phyloP scores from a whole-genome alignment of 2,113 vertebrate genomes.

The Turdus rufiventris region DNA sequence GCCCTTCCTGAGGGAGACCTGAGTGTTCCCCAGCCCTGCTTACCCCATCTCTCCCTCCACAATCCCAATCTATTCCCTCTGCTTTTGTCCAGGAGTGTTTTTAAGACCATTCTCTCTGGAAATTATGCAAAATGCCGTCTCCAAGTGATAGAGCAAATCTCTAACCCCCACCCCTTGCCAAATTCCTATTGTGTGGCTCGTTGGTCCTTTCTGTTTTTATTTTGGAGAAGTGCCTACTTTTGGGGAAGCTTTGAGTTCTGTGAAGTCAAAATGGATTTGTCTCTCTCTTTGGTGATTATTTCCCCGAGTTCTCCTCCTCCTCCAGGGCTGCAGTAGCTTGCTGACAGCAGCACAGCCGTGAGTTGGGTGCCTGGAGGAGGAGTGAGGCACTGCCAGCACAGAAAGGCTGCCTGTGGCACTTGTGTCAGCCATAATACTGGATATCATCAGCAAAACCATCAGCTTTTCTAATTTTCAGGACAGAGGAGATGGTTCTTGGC shows the following conservation, averaged over 20 bases:
- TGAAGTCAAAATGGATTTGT: not conserved
- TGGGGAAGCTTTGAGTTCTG: not conserved
- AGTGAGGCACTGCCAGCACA: not conserved
- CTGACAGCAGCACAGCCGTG: not conserved
- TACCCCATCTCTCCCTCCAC: not conserved
- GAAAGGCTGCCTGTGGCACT: constrained; percentile 6
- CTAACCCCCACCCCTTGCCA: rapidly evolving
- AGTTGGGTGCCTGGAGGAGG: not conserved
- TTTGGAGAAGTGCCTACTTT: not conserved
- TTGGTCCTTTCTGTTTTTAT: not conserved
- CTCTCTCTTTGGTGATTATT: not conserved
- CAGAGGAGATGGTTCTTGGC: not conserved
- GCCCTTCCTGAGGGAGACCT: not conserved
- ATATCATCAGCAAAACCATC: constrained; percentile 41
- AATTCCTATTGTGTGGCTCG: not conserved
- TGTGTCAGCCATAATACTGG: not conserved
- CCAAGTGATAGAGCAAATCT: not conserved
- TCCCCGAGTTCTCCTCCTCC: not conserved
- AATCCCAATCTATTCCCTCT: not conserved
- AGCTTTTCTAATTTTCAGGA: constrained; percentile 37
- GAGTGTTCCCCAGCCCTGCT: not conserved
- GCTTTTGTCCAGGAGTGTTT: not conserved
- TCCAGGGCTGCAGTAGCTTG: not conserved
- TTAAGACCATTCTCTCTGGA: not conserved
- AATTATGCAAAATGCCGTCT: not conserved